Conservation (phyloP, 2,888 invertebrate genomes). For the Cephalotes varians region DNA sequence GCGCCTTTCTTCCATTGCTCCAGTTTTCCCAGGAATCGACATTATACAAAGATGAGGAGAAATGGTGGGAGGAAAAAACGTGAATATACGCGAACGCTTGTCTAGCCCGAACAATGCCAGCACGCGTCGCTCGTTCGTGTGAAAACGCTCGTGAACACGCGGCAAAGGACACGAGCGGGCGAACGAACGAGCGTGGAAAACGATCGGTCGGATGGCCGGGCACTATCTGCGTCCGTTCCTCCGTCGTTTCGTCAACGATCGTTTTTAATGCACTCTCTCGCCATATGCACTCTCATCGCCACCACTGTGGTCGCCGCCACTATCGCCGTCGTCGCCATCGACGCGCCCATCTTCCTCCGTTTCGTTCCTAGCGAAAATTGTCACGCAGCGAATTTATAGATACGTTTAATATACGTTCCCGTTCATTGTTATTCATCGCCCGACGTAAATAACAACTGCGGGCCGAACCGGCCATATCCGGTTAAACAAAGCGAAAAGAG, state of each 20-base stretch:
- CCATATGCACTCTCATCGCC: conserved; percentile 18
- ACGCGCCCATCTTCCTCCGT: conserved; percentile 8
- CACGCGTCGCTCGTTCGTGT: conserved; percentile 42
- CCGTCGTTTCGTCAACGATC: conserved; percentile 45
- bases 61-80: neutral
- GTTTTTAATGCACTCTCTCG: conserved; percentile 55
- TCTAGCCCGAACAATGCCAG: conserved; percentile 48
- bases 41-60: conserved; percentile 29
- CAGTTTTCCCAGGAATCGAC: conserved; percentile 26
- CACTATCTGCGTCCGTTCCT: conserved; percentile 47
- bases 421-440: conserved; percentile 79
- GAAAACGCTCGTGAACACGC: conserved; percentile 43
- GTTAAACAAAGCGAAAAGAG: conserved; percentile 71
- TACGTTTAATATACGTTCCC: conserved; percentile 53
- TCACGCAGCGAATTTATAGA: conserved; percentile 75
- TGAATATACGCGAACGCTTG: conserved; percentile 22
- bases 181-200: conserved; percentile 43
- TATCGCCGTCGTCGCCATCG: conserved; percentile 7
- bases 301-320: conserved; percentile 17
- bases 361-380: conserved; percentile 68
- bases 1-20: conserved; percentile 13
- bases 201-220: conserved; percentile 46
- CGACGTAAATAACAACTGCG: conserved; percentile 76
- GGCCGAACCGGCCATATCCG: conserved; percentile 71
- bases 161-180: conserved; percentile 6